Evolutionary conservation across 2,888 invertebrate genomes (phyloP).

Genomic region (Cosmopolites sordidus): DNA sequence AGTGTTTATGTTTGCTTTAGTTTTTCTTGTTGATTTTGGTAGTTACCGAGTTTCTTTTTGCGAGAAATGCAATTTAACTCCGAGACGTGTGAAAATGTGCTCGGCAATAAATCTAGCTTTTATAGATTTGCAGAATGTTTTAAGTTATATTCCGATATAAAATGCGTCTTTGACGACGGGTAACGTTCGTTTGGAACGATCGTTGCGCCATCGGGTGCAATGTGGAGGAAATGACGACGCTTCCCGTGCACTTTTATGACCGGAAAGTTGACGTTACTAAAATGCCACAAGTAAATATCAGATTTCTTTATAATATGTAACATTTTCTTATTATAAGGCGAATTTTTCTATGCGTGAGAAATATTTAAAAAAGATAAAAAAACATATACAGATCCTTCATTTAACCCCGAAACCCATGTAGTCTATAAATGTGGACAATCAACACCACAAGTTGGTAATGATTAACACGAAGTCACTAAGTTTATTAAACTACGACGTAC

Average conservation of each 20-base stretch:
- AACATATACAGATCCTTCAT: too few species aligned
- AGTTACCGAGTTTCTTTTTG: slow-evolving; percentile 10
- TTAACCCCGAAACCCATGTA: too few species aligned
- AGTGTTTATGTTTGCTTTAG: slow-evolving; percentile 19
- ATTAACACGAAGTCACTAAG: too few species aligned
- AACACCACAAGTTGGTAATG: too few species aligned
- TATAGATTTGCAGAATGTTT: slow-evolving; percentile 1
- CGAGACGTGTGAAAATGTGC: background rate
- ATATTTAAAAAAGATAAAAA: background rate
- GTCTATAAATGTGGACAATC: too few species aligned
- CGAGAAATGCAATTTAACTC: background rate
- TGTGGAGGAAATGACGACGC: slow-evolving; percentile 10
- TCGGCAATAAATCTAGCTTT: background rate
- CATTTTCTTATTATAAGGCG: too few species aligned
- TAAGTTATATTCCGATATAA: background rate
- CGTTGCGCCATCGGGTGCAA: slow-evolving; percentile 9
- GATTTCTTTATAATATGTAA: background rate
- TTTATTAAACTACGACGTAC: too few species aligned
- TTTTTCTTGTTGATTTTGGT: slow-evolving; percentile 19
- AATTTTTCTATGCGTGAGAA: too few species aligned
- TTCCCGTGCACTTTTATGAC: slow-evolving; percentile 10
- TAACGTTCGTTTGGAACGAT: background rate
- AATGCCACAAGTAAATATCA: background rate
- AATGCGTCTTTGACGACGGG: too few species aligned
- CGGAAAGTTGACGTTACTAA: slow-evolving; percentile 2